Evolutionary conservation across 2,797 vertebrate genomes (phyloP).

Genomic region (Cirrhinus mrigala): DNA sequence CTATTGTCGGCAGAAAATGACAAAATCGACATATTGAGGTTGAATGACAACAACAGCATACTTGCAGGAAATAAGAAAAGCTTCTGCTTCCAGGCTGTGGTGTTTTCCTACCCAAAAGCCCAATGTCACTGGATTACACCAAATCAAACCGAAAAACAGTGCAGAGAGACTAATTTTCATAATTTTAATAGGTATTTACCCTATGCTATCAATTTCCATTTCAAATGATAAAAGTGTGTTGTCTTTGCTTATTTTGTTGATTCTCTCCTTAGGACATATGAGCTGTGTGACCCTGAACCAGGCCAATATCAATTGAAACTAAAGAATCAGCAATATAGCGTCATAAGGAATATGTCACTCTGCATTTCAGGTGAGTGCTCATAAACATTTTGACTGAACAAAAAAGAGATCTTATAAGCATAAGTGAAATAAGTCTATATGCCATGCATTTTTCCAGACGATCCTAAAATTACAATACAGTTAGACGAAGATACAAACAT

Average conservation of each 20-base stretch:
- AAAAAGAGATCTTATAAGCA: neutral
- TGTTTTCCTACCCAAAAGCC: slow-evolving; percentile 84
- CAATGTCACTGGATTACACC: slow-evolving; percentile 86
- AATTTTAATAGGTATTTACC: slow-evolving; percentile 76
- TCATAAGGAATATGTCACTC: slow-evolving; percentile 80
- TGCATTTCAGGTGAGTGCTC: slow-evolving; percentile 85
- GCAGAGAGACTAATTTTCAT: slow-evolving; percentile 64
- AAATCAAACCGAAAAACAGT: slow-evolving; percentile 72
- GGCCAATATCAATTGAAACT: slow-evolving; percentile 87
- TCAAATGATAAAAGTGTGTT: neutral
- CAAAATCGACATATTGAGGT: slow-evolving; percentile 80
- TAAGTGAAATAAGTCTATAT: neutral
- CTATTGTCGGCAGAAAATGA: slow-evolving; percentile 77
- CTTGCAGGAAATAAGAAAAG: slow-evolving; percentile 65
- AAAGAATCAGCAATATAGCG: slow-evolving; percentile 74
- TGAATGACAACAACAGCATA: slow-evolving; percentile 72
- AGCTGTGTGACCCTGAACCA: slow-evolving; percentile 77
- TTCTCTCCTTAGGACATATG: slow-evolving; percentile 70
- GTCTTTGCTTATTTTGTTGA: slow-evolving; percentile 31
- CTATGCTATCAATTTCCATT: neutral
- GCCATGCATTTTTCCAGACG: slow-evolving; percentile 61
- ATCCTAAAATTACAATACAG: slow-evolving; percentile 54
- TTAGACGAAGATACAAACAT: rapidly evolving
- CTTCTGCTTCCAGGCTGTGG: slow-evolving; percentile 81
- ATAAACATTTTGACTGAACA: neutral